These are phyloP conservation scores for Tiliacea aurago DNA, from an alignment of 2,888 invertebrate species.

Conservation along the genomic window DNA sequence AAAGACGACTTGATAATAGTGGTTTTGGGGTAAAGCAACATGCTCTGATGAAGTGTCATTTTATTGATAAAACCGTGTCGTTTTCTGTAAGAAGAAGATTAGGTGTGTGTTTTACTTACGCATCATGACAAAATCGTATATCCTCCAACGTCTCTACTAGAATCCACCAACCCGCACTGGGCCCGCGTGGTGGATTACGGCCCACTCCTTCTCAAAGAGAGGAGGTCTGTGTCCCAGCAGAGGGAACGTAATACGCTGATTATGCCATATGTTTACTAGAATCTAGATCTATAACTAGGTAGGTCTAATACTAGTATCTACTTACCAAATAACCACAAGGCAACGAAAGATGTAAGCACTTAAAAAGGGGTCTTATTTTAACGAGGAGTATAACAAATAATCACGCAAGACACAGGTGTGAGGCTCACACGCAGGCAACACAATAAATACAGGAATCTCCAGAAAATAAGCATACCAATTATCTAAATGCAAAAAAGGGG, in stretches of 20 bases:
- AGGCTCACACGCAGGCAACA: not conserved
- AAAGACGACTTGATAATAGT: not conserved
- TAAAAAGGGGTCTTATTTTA: not conserved
- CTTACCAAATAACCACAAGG: not conserved
- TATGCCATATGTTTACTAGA: too few species aligned
- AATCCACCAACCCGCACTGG: too few species aligned
- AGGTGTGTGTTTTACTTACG: not conserved
- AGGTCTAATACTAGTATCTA: too few species aligned
- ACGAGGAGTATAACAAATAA: not conserved
- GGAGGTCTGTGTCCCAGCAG: too few species aligned
- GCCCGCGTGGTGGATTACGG: too few species aligned
- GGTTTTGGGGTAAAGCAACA: not conserved
- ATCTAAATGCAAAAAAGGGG: conserved; percentile 30
- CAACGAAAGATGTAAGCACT: not conserved
- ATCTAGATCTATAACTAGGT: too few species aligned
- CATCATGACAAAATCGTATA: not conserved
- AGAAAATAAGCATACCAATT: conserved; percentile 36
- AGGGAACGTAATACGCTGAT: too few species aligned
- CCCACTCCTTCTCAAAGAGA: too few species aligned
- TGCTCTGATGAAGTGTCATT: not conserved
- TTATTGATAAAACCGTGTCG: not conserved
- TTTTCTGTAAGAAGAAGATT: not conserved
- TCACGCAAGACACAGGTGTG: conserved; percentile 31
- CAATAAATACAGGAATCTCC: conserved; percentile 20
- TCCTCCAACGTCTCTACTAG: too few species aligned